Base-by-base conservation (phyloP, 1,140 invertebrate genomes). In the Ceratina calcarata region DNA sequence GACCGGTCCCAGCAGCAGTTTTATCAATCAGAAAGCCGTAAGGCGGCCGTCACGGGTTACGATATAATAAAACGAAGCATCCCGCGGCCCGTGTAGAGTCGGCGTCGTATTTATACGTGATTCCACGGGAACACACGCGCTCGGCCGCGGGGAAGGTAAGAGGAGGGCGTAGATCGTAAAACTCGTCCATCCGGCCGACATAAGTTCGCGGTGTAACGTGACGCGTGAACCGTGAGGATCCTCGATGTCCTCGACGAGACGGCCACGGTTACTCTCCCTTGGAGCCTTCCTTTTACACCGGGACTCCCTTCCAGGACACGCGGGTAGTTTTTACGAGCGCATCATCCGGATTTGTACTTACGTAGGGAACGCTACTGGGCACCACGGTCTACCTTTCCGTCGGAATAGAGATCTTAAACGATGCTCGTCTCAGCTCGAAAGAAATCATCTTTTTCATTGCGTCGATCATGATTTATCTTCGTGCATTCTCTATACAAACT, bases 311-410 rank as follows among this genome's bases (percentile, higher is more conserved):
- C 58, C 20, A 6, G 49, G 58, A 61, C 67, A 18, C 80, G 80
- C 78, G 70, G 82, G n/a, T 66, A 64, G 79, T 83, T 86, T 91
- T 91, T 91, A 91, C 87, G 88, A 90, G 81, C 83, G 81, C 86
- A 89, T 90, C 88, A 90, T 85, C 83, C 88, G 87, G 89, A 89
- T 90, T 91, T 90, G 88, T 90, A 89, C 88, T 89, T 90, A 89
- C 89, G 89, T 90, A 90, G 80, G 86, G 89, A 88, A 85, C 87
- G 86, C 87, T 87, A 89, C 85, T 58, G 80, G 71, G 70, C 77
- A 12, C 12, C 20, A 2, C 15, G 3, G 55, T 27, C 37, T 6
- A n/a, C 24, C 32, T 16, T 10, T 24, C 32, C 20, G 12, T 4
- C 12, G 27, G 20, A 61, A 61, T 65, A 24, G 69, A 72, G 76